Conservation (phyloP, 2,888 invertebrate species). For the Palloptera scutellata region DNA sequence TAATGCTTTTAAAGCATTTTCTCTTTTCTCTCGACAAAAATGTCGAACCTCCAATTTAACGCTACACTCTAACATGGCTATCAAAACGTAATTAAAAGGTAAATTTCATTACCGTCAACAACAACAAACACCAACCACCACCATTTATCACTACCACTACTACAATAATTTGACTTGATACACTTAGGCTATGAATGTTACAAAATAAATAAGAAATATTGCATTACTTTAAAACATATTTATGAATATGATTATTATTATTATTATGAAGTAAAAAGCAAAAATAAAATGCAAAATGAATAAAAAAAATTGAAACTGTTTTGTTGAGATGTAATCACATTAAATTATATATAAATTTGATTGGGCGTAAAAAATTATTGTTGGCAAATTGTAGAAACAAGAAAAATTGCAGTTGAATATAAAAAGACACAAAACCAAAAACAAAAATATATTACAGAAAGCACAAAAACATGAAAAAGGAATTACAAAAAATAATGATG, state of each 20-base stretch:
- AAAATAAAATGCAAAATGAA: neutral
- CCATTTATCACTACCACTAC: too few species aligned
- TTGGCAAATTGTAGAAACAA: conserved; percentile 11
- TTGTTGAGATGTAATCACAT: neutral
- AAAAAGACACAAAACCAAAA: conserved; percentile 27
- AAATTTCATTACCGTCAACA: too few species aligned
- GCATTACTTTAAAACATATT: conserved; percentile 4
- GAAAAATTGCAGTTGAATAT: conserved; percentile 27
- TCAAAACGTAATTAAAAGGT: too few species aligned
- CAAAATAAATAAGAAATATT: too few species aligned
- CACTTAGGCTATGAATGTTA: too few species aligned
- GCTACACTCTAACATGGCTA: too few species aligned
- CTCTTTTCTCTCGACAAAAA: too few species aligned
- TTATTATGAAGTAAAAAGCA: neutral
- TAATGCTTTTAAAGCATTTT: too few species aligned
- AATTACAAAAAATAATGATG: conserved; percentile 42
- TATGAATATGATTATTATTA: conserved; percentile 5
- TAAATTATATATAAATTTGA: conserved; percentile 16
- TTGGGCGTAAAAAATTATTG: conserved; percentile 10
- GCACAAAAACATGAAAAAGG: conserved; percentile 26
- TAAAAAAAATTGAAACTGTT: neutral
- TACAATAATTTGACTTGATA: too few species aligned
- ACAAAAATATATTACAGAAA: conserved; percentile 21
- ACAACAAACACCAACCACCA: too few species aligned
- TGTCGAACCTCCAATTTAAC: too few species aligned